Evolutionary conservation across 2,888 invertebrate species (phyloP).

Genomic region (Ceraclea dissimilis): DNA sequence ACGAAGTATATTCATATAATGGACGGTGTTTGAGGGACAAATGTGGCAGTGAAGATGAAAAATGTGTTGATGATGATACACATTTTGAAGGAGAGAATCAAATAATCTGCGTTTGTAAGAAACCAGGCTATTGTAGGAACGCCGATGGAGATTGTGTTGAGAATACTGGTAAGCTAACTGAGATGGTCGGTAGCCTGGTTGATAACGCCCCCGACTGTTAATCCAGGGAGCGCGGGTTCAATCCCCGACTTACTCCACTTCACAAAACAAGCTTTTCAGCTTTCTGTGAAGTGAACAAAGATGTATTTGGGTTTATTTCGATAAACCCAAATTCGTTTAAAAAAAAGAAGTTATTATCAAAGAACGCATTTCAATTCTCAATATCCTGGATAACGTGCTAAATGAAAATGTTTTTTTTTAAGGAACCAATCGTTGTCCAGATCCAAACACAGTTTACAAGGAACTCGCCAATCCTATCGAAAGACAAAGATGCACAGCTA

Average conservation of each 20-base stretch:
- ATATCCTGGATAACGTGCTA: no score
- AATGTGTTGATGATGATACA: background rate
- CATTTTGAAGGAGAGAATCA: background rate
- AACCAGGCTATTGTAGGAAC: conserved; percentile 8
- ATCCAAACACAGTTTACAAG: background rate
- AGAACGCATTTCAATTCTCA: no score
- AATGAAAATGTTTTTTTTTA: no score
- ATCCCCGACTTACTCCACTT: no score
- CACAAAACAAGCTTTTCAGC: no score
- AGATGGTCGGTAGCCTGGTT: no score
- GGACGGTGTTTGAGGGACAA: background rate
- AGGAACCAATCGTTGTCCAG: background rate
- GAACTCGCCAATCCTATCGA: background rate
- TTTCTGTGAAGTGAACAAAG: no score
- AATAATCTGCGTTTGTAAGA: conserved; percentile 9
- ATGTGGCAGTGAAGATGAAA: background rate
- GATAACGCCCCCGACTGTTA: no score
- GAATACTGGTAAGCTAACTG: background rate
- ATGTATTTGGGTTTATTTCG: no score
- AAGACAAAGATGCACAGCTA: background rate
- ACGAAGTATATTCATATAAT: background rate
- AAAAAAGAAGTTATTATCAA: no score
- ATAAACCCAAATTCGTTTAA: no score
- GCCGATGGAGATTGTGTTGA: conserved; percentile 10
- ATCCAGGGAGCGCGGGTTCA: no score